These are phyloP conservation scores for Hippocampus abdominalis DNA, from an alignment of 2,113 vertebrate genomes.

Conservation along the genomic window DNA sequence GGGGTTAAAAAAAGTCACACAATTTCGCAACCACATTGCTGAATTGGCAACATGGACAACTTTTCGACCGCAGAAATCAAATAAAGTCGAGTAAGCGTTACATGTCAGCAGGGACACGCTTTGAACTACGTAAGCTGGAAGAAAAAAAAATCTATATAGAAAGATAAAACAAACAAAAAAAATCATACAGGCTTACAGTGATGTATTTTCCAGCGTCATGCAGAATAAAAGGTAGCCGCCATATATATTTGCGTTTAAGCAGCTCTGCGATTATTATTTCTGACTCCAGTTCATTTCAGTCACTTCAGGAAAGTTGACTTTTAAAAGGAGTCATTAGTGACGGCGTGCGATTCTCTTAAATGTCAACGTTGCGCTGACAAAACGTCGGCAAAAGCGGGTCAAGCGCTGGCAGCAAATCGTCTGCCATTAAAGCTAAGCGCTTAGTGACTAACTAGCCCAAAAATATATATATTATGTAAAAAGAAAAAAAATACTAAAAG, in stretches of 20 bases:
- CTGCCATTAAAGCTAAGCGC: slow-evolving; percentile 36
- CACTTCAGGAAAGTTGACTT: slow-evolving; percentile 4
- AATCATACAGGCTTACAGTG: no score
- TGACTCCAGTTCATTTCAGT: not conserved
- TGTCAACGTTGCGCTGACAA: not conserved
- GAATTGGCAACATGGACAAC: no score
- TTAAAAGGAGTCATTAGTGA: not conserved
- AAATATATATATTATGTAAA: not conserved
- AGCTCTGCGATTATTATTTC: not conserved
- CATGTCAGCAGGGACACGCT: no score
- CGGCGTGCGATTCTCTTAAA: not conserved
- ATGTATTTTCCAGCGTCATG: no score
- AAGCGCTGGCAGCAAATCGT: slow-evolving; percentile 25
- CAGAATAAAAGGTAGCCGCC: not conserved
- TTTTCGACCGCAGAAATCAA: no score
- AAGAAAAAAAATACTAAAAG: not conserved
- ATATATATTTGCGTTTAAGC: not conserved
- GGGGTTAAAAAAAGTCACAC: no score
- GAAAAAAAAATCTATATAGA: no score
- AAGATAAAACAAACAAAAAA: no score
- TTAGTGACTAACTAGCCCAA: slow-evolving; percentile 23
- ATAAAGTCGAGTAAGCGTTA: no score
- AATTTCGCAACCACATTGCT: no score
- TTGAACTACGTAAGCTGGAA: no score
- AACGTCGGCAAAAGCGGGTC: slow-evolving; percentile 23